Base-by-base conservation (phyloP, 2,113 vertebrate genomes). In the Chrysemys picta region DNA sequence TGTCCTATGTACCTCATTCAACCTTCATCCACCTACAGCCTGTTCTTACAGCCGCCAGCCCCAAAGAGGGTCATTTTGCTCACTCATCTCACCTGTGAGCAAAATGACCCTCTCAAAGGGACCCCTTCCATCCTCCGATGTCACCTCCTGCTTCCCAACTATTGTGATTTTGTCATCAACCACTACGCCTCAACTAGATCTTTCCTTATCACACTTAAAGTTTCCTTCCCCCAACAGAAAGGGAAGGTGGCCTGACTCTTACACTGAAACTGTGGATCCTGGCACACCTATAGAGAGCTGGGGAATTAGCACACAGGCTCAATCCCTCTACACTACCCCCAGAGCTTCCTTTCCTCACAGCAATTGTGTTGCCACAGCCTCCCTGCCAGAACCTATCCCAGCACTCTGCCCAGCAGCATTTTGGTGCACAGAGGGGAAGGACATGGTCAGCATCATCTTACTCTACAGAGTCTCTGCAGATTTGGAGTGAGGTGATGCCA, bases 1-100 rank as follows among this genome's bases (percentile, higher is more conserved):
- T 62, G 90, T 94, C 76, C 75, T 22, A 27, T 27, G 53, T n/a
- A 29, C 21, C 79, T 94, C 81, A 89, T 97, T 95, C 89, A 91
- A 89, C 72, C 87, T 89, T 87, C 84, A 54, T 96, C 75, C 76
- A 59, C 8, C 31, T 78, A 4, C 50, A 35, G 6, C 38, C 82
- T 3, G 75, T 27, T 89, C 65, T 91, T 27, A 42, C 42, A 54
- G 25, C 83, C 82, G 19, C 9, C 81, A 91, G 10, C 25, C 78
- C 35, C 45, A 47, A 91, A 91, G 69, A 84, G 65, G 42, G 42
- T 42, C 42, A 42, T 42, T 42, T 42, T 42, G 42, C 86, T 87
- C 57, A 57, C 7, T 81, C 53, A 85, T 1, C 8, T 62, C 22
- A 75, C 13, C 69, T 52, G 24, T 25, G 16, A 94, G 21, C 7